phyloP scores from a whole-genome alignment of 2,797 vertebrate genomes.

The Ataeniobius toweri region DNA sequence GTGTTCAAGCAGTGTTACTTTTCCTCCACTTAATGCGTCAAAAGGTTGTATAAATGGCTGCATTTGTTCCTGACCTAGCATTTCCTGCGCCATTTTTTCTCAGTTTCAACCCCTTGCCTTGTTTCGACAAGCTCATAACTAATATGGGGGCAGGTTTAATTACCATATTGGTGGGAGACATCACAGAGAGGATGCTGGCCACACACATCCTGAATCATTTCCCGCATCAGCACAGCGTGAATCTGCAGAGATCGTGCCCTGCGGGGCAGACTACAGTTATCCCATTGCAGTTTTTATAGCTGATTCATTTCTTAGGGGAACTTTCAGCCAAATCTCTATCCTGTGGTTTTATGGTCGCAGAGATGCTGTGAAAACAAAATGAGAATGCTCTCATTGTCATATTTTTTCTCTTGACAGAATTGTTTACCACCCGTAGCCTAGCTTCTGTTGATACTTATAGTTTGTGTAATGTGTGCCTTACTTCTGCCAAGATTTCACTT shows the following conservation, averaged over 20 bases:
- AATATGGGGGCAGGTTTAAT: conserved; percentile 57
- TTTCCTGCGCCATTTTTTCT: background rate
- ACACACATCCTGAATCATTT: conserved; percentile 64
- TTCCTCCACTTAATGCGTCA: too few species aligned
- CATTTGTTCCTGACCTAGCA: conserved; percentile 37
- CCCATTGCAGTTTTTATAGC: conserved; percentile 65
- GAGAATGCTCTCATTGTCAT: conserved; percentile 49
- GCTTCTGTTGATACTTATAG: conserved; percentile 21
- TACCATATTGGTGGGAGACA: conserved; percentile 41
- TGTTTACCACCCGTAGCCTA: conserved; percentile 45
- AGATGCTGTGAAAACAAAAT: conserved; percentile 62
- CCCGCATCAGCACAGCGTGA: conserved; percentile 60
- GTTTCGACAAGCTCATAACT: conserved; percentile 47
- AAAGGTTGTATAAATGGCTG: conserved; percentile 46
- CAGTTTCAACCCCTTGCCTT: background rate
- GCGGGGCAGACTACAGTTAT: conserved; percentile 53
- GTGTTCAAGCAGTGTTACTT: background rate
- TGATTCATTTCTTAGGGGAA: conserved; percentile 71
- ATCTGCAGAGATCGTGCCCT: conserved; percentile 53
- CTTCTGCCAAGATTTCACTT: conserved; percentile 59
- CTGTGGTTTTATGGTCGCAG: conserved; percentile 62
- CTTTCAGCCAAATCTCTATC: conserved; percentile 57
- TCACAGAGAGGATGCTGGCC: conserved; percentile 41
- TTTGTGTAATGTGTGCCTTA: conserved; percentile 30
- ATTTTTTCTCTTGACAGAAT: conserved; percentile 33